These are phyloP conservation scores for Melipona bicolor DNA, from an alignment of 2,888 invertebrate species.

Conservation along the genomic window DNA sequence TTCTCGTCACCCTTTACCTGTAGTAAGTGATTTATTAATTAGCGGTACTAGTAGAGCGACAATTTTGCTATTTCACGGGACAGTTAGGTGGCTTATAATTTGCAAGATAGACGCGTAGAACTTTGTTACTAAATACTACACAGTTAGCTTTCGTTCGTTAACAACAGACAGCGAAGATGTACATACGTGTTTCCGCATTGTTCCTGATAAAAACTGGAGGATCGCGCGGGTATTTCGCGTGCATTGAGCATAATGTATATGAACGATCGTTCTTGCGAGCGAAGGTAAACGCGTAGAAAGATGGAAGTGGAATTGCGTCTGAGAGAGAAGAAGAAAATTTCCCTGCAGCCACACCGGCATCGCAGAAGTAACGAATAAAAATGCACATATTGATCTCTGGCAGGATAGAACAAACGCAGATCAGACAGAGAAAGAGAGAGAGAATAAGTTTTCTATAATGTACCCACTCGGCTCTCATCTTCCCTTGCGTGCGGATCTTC, in stretches of 20 bases:
- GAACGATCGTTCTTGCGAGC: not conserved
- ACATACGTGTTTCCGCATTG: too few species aligned
- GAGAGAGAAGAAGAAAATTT: not conserved
- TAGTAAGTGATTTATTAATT: not conserved
- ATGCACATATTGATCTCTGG: constrained; percentile 42
- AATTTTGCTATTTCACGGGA: not conserved
- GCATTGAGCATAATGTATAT: not conserved
- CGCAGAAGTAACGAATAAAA: constrained; percentile 31
- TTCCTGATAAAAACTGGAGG: not conserved
- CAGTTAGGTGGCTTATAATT: not conserved
- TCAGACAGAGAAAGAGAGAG: not conserved
- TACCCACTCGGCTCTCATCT: constrained; percentile 57
- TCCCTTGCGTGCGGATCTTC: constrained; percentile 50
- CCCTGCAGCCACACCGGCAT: not conserved
- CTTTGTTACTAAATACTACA: not conserved
- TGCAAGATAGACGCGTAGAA: not conserved
- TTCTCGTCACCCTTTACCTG: not conserved
- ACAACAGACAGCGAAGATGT: too few species aligned
- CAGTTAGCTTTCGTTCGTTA: too few species aligned
- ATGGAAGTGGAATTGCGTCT: too few species aligned
- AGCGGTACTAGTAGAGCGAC: not conserved
- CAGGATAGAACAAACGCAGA: constrained; percentile 26
- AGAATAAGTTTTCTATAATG: constrained; percentile 29
- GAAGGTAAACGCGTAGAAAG: not conserved
- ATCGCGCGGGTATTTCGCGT: not conserved